Base-by-base conservation (phyloP, 2,888 invertebrate species). In the Ophion ventricosus region DNA sequence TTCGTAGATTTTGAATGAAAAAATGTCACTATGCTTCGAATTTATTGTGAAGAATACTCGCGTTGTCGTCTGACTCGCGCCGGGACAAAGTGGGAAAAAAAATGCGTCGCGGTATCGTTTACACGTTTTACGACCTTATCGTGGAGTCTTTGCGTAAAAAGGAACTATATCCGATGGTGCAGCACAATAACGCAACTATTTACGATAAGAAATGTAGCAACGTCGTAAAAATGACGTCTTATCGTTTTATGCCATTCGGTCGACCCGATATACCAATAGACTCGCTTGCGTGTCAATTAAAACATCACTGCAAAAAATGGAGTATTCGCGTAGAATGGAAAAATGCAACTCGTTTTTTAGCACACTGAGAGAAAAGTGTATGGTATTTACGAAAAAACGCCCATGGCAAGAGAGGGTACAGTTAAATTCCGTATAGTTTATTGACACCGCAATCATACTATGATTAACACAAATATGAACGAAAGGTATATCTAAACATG, bases 161-260 rank as follows among this genome's bases (percentile, higher is more conserved):
- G 14, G 35, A 56, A 40, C n/a, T 23, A 5, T 17, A n/a, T 25
- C 20, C 11, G 5, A 61, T 20, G 0, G 43, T 43, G 74, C 20
- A 10, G 54, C 35, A 40, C 29, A 75, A 75, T 75, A 75, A 56
- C 56, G 54, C 54, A 56, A 64, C 54, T 63, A 4, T 66, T 23
- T 29, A 17, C 26, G 75, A 75, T 75, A 75, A 75, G 56, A n/a
- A 56, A 74, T 26, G n/a, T 8, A 20, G 35, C 14, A 23, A 67
- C 11, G 43, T 67, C 43, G 29, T 29, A 14, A n/a, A 63, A 29
- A 17, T 26, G 4, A 23, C n/a, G 3, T 26, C 35, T 72, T 72
- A 72, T 72, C 70, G 29, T 23, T 73, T 61, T 43, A 17, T 2
- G 14, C 43, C 11, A 11, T 14, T 43, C 43, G 43, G 14, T 35